Percentiles rank a stretch among this genome's conserved stretches.
Conservation (phyloP, 2,888 invertebrate genomes). For the Drosophila niveifrons region DNA sequence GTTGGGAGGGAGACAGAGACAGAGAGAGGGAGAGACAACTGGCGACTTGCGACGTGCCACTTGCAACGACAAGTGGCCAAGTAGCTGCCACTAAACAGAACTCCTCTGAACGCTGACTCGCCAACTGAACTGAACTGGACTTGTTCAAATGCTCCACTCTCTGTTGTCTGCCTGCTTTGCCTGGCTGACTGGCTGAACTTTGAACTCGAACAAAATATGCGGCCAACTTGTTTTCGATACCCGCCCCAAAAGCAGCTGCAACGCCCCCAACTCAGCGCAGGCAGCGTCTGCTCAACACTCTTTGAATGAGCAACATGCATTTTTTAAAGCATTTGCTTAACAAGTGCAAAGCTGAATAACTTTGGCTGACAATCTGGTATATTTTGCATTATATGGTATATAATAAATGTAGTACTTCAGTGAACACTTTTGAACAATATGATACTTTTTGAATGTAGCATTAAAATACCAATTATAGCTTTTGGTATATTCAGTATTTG, state of each 20-base stretch:
- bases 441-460: no score
- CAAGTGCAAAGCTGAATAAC: neutral
- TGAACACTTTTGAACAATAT: no score
- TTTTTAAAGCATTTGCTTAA: neutral
- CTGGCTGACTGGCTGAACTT: conserved; percentile 64
- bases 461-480: no score
- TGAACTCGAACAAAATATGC: conserved; percentile 77
- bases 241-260: conserved; percentile 68
- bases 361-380: neutral
- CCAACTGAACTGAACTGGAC: conserved; percentile 45
- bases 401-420: no score
- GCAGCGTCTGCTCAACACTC: conserved; percentile 48
- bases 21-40: conserved; percentile 15
- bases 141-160: conserved; percentile 55
- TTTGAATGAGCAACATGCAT: conserved; percentile 3
- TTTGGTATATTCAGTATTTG: no score
- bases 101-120: conserved; percentile 27
- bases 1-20: neutral
- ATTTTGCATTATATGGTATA: no score
- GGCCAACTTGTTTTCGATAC: conserved; percentile 72
- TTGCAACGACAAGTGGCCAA: conserved; percentile 76
- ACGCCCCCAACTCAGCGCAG: conserved; percentile 69
- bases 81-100: conserved; percentile 53
- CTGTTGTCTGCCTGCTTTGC: conserved; percentile 43
- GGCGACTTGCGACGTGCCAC: conserved; percentile 43